Conservation (phyloP, 2,888 invertebrate species). For the Ligdia adustata region DNA sequence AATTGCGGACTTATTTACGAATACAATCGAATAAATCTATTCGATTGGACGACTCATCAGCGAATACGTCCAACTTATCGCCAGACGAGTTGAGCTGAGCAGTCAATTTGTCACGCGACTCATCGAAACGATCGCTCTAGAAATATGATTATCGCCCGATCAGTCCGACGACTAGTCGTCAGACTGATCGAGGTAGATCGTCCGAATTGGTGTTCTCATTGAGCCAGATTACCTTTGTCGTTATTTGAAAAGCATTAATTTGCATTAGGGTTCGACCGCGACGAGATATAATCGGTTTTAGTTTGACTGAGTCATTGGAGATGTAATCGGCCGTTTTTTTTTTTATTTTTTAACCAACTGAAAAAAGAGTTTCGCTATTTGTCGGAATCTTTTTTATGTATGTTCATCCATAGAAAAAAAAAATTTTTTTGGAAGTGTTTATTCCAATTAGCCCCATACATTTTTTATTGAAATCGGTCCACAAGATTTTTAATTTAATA, state of each 20-base stretch:
- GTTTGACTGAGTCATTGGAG: neutral
- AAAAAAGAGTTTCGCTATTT: too few relatives aligned
- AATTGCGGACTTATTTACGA: constrained; percentile 10
- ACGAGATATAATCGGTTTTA: neutral
- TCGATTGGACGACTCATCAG: neutral
- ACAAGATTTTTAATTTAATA: too few relatives aligned
- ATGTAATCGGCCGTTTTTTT: neutral
- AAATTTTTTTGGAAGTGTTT: too few relatives aligned
- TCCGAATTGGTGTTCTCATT: too few relatives aligned
- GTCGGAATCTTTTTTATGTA: too few relatives aligned
- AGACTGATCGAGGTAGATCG: too few relatives aligned
- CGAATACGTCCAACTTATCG: neutral
- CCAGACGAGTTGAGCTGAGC: neutral
- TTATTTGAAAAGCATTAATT: constrained; percentile 11
- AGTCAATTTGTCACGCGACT: neutral
- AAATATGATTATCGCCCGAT: neutral
- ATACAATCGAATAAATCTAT: constrained; percentile 17
- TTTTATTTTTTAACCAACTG: too few relatives aligned
- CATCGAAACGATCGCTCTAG: too few relatives aligned
- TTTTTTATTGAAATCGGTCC: too few relatives aligned
- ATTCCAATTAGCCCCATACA: too few relatives aligned
- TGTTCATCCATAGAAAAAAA: too few relatives aligned
- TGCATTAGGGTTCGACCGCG: constrained; percentile 2
- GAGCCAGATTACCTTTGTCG: constrained; percentile 4
- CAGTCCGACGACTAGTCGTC: neutral